A percentile compares a stretch with the other conserved stretches of the same genome.
These are phyloP conservation scores for Caretta caretta DNA, from an alignment of 2,113 vertebrate species.

Conservation along the genomic window DNA sequence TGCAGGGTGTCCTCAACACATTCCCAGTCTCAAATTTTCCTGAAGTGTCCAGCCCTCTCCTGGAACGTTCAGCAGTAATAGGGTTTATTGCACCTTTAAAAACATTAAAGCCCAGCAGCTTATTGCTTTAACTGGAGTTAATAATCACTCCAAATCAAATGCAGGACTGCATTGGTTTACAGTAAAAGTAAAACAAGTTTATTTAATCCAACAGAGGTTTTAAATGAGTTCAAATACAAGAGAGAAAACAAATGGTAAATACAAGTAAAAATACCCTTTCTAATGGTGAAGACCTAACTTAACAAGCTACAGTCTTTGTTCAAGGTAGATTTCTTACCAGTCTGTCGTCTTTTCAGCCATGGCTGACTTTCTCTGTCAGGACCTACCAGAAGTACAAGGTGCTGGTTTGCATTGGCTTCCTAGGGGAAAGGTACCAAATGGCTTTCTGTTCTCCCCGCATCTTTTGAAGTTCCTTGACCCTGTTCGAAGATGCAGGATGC, in stretches of 20 bases:
- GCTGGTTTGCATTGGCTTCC: not conserved
- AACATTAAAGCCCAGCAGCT: not conserved
- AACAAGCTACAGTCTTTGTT: not conserved
- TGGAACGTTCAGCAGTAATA: too few relatives aligned
- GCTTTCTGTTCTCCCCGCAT: accelerated
- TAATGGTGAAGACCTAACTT: not conserved
- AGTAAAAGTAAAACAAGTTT: not conserved
- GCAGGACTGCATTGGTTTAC: not conserved
- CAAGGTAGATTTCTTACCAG: too few relatives aligned
- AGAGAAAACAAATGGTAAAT: not conserved
- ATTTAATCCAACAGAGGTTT: not conserved
- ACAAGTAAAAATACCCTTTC: not conserved
- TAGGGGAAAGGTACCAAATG: too few relatives aligned
- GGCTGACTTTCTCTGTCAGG: not conserved
- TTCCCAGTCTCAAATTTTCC: not conserved
- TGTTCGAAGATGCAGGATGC: not conserved
- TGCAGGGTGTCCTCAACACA: not conserved
- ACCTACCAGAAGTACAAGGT: not conserved
- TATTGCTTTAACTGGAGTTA: not conserved
- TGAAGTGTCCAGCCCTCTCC: too few relatives aligned
- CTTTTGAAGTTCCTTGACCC: not conserved
- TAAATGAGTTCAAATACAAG: not conserved
- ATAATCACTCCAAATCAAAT: not conserved
- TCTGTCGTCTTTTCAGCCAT: not conserved
- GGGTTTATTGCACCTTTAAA: not conserved